Evolutionary conservation across 2,888 invertebrate species (phyloP).

Genomic region (Xylota segnis): DNA sequence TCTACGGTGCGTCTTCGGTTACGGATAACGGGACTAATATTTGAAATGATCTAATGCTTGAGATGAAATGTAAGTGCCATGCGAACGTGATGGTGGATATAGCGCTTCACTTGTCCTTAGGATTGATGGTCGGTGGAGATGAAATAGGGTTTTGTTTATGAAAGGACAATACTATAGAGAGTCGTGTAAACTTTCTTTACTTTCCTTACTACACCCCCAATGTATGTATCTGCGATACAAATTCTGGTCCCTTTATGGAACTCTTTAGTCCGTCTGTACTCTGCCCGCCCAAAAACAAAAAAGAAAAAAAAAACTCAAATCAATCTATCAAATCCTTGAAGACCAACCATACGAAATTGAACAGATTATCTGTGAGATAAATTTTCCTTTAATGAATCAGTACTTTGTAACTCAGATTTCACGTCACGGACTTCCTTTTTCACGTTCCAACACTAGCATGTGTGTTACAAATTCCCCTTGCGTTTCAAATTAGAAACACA

Average conservation of each 20-base stretch:
- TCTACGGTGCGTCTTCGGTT: slow-evolving; percentile 62
- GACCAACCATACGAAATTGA: slow-evolving; percentile 50
- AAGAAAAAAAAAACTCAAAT: background rate
- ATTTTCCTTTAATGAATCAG: slow-evolving; percentile 56
- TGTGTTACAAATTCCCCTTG: slow-evolving; percentile 76
- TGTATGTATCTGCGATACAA: background rate
- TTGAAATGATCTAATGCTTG: slow-evolving; percentile 49
- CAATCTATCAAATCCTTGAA: slow-evolving; percentile 26
- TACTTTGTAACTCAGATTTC: slow-evolving; percentile 56
- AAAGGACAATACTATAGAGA: background rate
- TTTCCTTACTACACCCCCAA: no score
- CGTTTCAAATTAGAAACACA: slow-evolving; percentile 75
- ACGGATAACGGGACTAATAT: slow-evolving; percentile 67
- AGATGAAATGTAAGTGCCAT: slow-evolving; percentile 59
- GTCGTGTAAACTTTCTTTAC: no score
- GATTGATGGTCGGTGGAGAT: slow-evolving; percentile 45
- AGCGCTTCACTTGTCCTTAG: slow-evolving; percentile 61
- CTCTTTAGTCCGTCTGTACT: background rate
- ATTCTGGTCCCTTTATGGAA: background rate
- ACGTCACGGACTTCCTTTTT: slow-evolving; percentile 63
- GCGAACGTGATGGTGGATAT: background rate
- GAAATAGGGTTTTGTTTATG: slow-evolving; percentile 13
- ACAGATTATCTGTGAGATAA: slow-evolving; percentile 63
- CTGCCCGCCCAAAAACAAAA: background rate
- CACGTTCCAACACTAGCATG: slow-evolving; percentile 39